These are phyloP conservation scores for Julus scanicus DNA, from an alignment of 2,888 invertebrate genomes.

Conservation along the genomic window DNA sequence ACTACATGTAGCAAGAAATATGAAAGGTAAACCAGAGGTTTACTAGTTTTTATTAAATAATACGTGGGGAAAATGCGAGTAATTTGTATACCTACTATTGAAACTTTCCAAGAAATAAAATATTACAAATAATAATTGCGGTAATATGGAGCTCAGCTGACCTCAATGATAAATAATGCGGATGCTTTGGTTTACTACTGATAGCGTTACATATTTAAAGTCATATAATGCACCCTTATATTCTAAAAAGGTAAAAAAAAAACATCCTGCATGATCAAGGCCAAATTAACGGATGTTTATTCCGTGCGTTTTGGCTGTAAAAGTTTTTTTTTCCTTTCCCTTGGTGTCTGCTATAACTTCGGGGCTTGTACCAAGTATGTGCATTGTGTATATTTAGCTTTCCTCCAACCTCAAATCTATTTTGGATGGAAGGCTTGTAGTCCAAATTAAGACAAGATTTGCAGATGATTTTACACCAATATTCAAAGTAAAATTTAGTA, in stretches of 20 bases:
- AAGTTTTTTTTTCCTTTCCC: not conserved
- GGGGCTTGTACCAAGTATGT: conserved; percentile 47
- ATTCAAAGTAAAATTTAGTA: too few relatives aligned
- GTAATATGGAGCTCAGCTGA: not conserved
- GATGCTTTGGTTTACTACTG: not conserved
- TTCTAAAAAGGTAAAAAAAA: conserved; percentile 17
- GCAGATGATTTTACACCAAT: conserved; percentile 43
- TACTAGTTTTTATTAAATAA: too few relatives aligned
- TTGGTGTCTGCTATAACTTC: conserved; percentile 38
- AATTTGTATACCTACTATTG: too few relatives aligned
- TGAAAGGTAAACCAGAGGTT: too few relatives aligned
- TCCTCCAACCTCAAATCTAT: conserved; percentile 48
- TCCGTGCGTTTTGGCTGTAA: not conserved
- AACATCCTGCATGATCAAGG: conserved; percentile 40
- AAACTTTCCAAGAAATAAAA: too few relatives aligned
- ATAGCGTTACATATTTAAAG: not conserved
- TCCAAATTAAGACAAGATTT: conserved; percentile 46
- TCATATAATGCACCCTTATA: conserved; percentile 5
- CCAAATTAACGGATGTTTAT: conserved; percentile 46
- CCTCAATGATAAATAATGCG: not conserved
- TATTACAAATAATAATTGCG: too few relatives aligned
- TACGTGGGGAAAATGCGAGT: too few relatives aligned
- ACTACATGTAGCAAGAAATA: too few relatives aligned
- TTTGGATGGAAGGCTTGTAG: conserved; percentile 36
- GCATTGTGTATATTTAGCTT: conserved; percentile 46